These are phyloP conservation scores for Uropetala carovei DNA, from an alignment of 2,888 invertebrate genomes.

Conservation along the genomic window DNA sequence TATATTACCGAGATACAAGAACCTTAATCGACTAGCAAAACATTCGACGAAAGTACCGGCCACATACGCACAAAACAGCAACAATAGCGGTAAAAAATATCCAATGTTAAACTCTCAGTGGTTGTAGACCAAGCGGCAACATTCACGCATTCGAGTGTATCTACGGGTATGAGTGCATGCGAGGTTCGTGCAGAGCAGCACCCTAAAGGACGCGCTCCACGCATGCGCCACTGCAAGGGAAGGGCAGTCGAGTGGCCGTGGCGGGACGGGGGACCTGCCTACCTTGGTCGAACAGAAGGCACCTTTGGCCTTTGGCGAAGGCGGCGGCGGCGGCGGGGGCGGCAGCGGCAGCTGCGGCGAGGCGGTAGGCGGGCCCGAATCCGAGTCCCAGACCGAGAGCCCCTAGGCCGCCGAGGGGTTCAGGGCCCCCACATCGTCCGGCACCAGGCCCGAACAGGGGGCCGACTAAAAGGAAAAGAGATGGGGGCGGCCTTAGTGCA, in stretches of 20 bases:
- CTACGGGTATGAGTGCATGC: too few species aligned
- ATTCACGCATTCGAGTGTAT: too few species aligned
- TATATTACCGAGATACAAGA: too few species aligned
- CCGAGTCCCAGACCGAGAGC: conserved; percentile 75
- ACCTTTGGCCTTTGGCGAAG: conserved; percentile 75
- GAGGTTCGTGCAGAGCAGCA: too few species aligned
- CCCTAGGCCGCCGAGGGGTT: conserved; percentile 74
- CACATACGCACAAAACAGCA: too few species aligned
- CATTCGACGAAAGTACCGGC: too few species aligned
- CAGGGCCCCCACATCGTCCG: conserved; percentile 74
- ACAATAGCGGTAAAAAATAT: too few species aligned
- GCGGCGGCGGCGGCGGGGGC: conserved; percentile 73
- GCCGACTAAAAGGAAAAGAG: conserved; percentile 75
- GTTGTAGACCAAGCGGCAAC: too few species aligned
- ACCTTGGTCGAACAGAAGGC: conserved; percentile 76
- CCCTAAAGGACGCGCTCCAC: too few species aligned
- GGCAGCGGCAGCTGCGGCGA: conserved; percentile 73
- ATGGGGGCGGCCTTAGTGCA: conserved; percentile 65
- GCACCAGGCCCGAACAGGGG: conserved; percentile 71
- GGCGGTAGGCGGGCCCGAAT: conserved; percentile 73
- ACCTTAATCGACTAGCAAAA: too few species aligned
- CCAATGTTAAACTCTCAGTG: too few species aligned
- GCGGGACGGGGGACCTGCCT: conserved; percentile 72
- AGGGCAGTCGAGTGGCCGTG: conserved; percentile 66
- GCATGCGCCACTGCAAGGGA: too few species aligned